Evolutionary conservation across 2,113 vertebrate genomes (phyloP).

Genomic region (Cyprinodon tularosa): DNA sequence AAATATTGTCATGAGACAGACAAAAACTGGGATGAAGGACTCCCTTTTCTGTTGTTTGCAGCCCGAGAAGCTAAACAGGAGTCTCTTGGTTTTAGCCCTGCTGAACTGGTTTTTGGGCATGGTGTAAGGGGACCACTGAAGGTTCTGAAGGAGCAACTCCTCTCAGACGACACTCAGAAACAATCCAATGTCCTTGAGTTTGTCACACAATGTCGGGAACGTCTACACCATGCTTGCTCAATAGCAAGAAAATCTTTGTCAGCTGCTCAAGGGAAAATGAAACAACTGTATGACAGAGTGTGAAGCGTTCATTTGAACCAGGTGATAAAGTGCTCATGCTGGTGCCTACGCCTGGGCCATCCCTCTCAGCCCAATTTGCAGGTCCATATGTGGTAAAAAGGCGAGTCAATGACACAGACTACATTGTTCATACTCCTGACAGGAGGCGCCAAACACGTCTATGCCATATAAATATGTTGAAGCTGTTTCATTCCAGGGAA

Average conservation of each 20-base stretch:
- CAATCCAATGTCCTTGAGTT: too few relatives aligned
- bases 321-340: neutral
- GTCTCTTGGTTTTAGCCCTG: neutral
- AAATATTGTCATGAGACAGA: too few relatives aligned
- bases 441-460: too few relatives aligned
- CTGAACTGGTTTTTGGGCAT: neutral
- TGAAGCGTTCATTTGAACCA: neutral
- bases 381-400: neutral
- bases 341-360: neutral
- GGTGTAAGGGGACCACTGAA: neutral
- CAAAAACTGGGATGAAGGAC: too few relatives aligned
- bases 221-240: too few relatives aligned
- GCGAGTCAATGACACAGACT: accelerated
- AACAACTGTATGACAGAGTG: neutral
- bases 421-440: too few relatives aligned
- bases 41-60: neutral
- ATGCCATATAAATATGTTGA: too few relatives aligned
- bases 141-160: neutral
- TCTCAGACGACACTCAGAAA: accelerated
- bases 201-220: too few relatives aligned
- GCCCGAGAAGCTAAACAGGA: neutral
- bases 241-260: neutral
- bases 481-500: too few relatives aligned
- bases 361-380: neutral
- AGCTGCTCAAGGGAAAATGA: neutral